Conservation (phyloP, 2,113 vertebrate species). For the Meleagris gallopavo region DNA sequence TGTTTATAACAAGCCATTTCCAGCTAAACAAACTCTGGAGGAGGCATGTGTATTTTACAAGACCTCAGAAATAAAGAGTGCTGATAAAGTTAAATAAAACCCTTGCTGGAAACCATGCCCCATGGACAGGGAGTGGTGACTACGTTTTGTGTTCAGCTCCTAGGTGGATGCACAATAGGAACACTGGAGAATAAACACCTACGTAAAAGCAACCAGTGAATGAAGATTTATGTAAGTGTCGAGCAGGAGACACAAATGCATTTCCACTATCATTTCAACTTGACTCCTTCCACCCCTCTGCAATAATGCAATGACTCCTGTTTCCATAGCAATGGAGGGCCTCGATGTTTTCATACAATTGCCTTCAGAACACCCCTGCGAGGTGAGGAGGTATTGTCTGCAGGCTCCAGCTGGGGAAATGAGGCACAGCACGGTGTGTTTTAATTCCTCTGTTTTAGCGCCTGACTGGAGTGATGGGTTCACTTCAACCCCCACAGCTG, state of each 20-base stretch:
- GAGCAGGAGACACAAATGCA: not conserved
- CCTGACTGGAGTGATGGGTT: not conserved
- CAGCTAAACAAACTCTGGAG: not conserved
- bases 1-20: not conserved
- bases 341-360: not conserved
- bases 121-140: not conserved
- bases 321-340: constrained; percentile 30
- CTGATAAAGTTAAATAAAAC: not conserved
- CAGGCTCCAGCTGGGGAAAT: rapidly evolving
- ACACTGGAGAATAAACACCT: not conserved
- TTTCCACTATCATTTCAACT: not conserved
- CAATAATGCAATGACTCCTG: not conserved
- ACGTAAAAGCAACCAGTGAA: not conserved
- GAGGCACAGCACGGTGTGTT: not conserved
- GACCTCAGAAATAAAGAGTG: not conserved
- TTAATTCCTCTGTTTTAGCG: not conserved
- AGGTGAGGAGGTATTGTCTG: not conserved
- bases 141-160: not conserved
- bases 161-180: rapidly evolving
- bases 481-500: not conserved
- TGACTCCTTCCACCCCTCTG: not conserved
- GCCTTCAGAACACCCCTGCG: rapidly evolving
- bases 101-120: not conserved
- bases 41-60: not conserved
- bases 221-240: not conserved